These are phyloP conservation scores for Mobula hypostoma DNA, from an alignment of 2,113 vertebrate genomes.

Conservation along the genomic window DNA sequence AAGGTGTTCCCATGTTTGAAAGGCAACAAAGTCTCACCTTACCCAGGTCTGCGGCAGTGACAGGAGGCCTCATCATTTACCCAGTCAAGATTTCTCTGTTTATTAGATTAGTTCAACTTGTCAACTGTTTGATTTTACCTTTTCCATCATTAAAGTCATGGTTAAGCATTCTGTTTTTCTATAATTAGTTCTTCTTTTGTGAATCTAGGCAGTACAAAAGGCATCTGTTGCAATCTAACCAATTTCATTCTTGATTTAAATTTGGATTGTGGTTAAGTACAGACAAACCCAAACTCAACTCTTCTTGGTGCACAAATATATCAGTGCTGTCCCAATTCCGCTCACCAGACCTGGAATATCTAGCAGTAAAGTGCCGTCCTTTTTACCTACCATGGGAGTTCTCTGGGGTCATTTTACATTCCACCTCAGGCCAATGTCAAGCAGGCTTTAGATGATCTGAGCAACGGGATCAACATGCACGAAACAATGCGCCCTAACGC, in stretches of 20 bases:
- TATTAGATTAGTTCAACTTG: not conserved
- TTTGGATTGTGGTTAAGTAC: not conserved
- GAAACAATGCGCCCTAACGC: too few relatives aligned
- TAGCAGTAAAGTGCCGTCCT: too few relatives aligned
- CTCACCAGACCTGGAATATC: too few relatives aligned
- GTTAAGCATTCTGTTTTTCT: not conserved
- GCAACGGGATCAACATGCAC: too few relatives aligned
- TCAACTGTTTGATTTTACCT: not conserved
- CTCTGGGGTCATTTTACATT: too few relatives aligned
- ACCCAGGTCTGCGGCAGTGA: not conserved
- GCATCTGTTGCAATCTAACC: not conserved
- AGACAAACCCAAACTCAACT: not conserved
- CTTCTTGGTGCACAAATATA: too few relatives aligned
- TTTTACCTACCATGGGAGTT: too few relatives aligned
- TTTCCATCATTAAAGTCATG: not conserved
- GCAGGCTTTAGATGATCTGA: too few relatives aligned
- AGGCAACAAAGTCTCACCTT: not conserved
- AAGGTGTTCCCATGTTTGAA: not conserved
- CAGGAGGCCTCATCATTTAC: not conserved
- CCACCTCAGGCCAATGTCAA: too few relatives aligned
- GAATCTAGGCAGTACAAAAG: not conserved
- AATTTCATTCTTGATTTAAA: not conserved
- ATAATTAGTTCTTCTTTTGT: not conserved
- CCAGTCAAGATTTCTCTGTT: not conserved
- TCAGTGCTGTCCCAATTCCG: too few relatives aligned